Base-by-base conservation (phyloP, 2,888 invertebrate genomes). In the Julus scanicus region DNA sequence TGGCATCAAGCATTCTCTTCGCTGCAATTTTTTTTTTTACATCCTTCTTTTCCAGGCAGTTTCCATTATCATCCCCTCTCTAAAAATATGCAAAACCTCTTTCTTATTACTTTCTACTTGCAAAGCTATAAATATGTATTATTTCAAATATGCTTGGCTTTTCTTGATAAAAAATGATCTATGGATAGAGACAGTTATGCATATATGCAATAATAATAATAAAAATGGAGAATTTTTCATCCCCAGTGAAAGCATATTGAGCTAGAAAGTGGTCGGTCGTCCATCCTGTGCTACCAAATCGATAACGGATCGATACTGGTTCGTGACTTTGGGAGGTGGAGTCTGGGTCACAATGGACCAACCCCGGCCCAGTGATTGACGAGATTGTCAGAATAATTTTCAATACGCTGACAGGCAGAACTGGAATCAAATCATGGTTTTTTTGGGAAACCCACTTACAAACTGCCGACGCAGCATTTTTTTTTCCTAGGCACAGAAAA, bases 301-400 rank as follows among this genome's bases (percentile, higher is more conserved):
- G 44, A 85, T 85, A 44, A 17, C 0, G 85, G 85, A 85, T 85
- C 85, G 85, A 85, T 85, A 39, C 85, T 20, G 29, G 44, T 85
- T 85, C 40, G 49, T 85, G 85, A 49, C 85, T 85, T 85, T 44
- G 44, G 80, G 44, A 85, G 85, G 85, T 85, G 85, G 85, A 85
- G 85, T 85, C 29, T 48, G 85, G 85, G 85, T 49, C 85, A 29
- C 85, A 85, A 13, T 85, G 20, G 44, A 85, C 85, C 85, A 85
- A 85, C 85, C 85, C 44, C 11, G 85, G 29, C n/a, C 20, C 39
- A 29, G 49, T 44, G 85, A 85, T 85, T 85, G 85, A 85, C 44
- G 85, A 85, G 85, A 85, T 44, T 85, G 85, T 85, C 85, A 85
- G 49, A 85, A 85, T 85, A 85, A 85, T 85, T 48, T 85, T 85